Base-by-base conservation (phyloP, 2,888 invertebrate species). In the Diaprepes abbreviatus region DNA sequence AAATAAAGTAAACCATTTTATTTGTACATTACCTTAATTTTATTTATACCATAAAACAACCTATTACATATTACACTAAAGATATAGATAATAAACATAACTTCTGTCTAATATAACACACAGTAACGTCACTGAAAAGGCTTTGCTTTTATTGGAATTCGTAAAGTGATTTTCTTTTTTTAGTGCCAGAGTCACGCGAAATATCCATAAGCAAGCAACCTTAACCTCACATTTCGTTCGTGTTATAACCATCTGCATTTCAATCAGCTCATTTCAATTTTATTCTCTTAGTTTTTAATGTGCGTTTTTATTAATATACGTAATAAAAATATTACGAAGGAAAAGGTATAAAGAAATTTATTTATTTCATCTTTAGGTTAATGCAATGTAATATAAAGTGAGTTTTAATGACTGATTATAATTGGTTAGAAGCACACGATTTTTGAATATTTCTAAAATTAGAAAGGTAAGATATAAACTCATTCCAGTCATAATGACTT, bases 131-230 rank as follows among this genome's bases (percentile, higher is more conserved):
- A 59, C 59, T 28, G 17, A 59, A 24, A 58, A 28, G 3, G 28
- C 10, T 59, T 10, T 33, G 45, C 24, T 24, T 24, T 31, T 40
- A 59, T 43, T 59, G 17, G 31, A 28, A 70, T 71, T 63, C 62
- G 65, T 63, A 35, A 63, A 35, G 64, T 67, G 71, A 71, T 73
- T 70, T 60, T 50, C 28, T 69, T 71, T 71, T 45, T 67, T 63
- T 64, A 66, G 38, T 12, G 21, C 36, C 50, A 38, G 21, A 45
- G 48, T 52, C 73, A 73, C 73, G 73, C 73, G 48, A 73, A 72
- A 70, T 63, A 70, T 45, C 67, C 73, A 73, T 73, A 73, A 73
- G 67, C 70, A 70, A 52, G 58, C 58, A 73, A 57, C 69, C 64
- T 71, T 64, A 69, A 69, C 73, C 73, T 52, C 43, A 52, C 70